Evolutionary conservation across 64 coral and sea anemone species (phyloP).

Genomic region (Montipora efflorescens): DNA sequence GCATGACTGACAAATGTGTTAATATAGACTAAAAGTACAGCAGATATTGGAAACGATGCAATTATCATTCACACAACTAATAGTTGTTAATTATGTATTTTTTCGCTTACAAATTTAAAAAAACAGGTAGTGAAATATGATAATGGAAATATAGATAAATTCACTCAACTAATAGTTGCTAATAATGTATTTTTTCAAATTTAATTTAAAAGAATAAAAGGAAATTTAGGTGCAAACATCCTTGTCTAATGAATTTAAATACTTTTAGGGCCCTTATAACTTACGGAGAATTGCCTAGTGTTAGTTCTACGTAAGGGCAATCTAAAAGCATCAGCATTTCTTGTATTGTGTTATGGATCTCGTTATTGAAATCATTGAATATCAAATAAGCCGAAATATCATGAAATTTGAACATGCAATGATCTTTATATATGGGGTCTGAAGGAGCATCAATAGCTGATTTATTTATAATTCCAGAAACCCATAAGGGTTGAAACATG

Average conservation of each 20-base stretch:
- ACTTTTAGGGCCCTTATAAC: not conserved
- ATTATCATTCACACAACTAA: too few relatives aligned
- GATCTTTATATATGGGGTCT: not conserved
- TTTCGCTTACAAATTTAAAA: too few relatives aligned
- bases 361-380: not conserved
- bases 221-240: not conserved
- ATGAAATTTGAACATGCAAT: not conserved
- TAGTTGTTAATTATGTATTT: too few relatives aligned
- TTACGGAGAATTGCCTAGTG: not conserved
- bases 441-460: not conserved
- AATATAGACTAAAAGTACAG: too few relatives aligned
- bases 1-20: too few relatives aligned
- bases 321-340: conserved; percentile 8
- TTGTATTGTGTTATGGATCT: not conserved
- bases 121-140: too few relatives aligned
- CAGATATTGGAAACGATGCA: too few relatives aligned
- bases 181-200: not conserved
- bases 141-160: too few relatives aligned
- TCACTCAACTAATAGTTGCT: too few relatives aligned
- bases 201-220: not conserved
- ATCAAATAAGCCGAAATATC: not conserved
- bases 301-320: not conserved
- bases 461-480: too few relatives aligned
- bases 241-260: not conserved
- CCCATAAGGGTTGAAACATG: too few relatives aligned